Conservation (phyloP, 2,888 invertebrate species). For the Macrosiphum euphorbiae region DNA sequence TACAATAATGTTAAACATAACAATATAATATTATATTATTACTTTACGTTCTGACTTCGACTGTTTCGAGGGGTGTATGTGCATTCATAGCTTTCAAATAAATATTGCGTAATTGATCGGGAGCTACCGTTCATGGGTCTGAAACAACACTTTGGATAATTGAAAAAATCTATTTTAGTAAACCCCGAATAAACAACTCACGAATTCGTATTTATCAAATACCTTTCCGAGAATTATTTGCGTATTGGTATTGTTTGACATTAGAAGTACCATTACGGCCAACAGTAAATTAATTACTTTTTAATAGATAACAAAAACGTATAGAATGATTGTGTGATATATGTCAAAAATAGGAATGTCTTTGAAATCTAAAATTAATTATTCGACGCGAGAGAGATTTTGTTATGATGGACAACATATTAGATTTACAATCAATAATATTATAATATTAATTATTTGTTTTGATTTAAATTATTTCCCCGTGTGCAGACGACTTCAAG, state of each 20-base stretch:
- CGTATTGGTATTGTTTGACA: not conserved
- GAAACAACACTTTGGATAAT: not conserved
- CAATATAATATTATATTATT: not conserved
- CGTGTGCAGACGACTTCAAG: not conserved
- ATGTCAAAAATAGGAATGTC: not conserved
- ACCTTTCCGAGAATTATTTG: not conserved
- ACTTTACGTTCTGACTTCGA: not conserved
- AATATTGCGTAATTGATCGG: not conserved
- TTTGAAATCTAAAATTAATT: not conserved
- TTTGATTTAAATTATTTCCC: not conserved
- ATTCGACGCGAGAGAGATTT: not conserved
- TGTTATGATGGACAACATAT: not conserved
- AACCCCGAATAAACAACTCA: not conserved
- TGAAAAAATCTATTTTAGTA: not conserved
- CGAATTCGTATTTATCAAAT: not conserved
- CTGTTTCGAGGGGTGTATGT: not conserved
- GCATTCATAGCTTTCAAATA: not conserved
- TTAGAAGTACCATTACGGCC: not conserved
- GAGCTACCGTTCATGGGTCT: not conserved
- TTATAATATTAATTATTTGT: not conserved
- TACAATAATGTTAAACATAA: not conserved
- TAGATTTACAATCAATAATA: not conserved
- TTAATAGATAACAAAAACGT: not conserved
- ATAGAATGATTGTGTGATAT: not conserved
- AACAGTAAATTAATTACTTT: constrained; percentile 45